Evolutionary conservation across 1,140 invertebrate genomes (phyloP), one percentile per base, ranked within the genome.

Genomic region (Coenobita brevimanus): DNA sequence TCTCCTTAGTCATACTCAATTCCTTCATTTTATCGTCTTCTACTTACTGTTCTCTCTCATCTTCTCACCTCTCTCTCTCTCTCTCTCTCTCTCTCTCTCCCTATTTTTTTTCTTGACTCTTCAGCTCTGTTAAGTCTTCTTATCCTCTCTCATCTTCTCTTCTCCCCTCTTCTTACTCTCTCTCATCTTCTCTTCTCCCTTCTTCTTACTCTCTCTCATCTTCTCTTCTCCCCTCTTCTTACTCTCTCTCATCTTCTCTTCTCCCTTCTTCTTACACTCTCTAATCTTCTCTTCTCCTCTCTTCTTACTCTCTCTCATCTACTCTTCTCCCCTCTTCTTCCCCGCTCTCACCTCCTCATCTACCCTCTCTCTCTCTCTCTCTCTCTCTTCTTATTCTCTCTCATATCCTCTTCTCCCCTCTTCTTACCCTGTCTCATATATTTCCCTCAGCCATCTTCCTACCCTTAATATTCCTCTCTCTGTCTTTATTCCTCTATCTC

Each of bases 141-240:
- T 27, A n/a, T 27, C 15, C 60, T 17, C 60, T 62, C 60, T 62
- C 3, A n/a, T 27, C 27, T 27, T 62, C 60, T 17, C 3, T 62
- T 27, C 27, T 21, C 33, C 69, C 38, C 38, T 30, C 8, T 36
- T 21, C n/a, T 36, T 15, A n/a, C 21, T 50, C 24, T 33, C 36
- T 33, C 43, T 33, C 24, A 50, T 62, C 78, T 60, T 57, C 43
- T 57, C 43, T 33, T 33, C 54, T 80, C 78, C 43, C 78, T 60
- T 33, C 38, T 30, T 60, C 78, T 38, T 57, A n/a, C 50, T 60
- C 54, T 80, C 78, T 62, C 78, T 41, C 76, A 21, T 38, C 33
- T 38, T 73, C 69, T 73, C 69, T 67, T 67, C 62, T 10, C 13
- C 36, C 21, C 36, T 1, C 36, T 33, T 67, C 62, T 57, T n/a